phyloP scores from a whole-genome alignment of 2,888 invertebrate genomes.

The Caenorhabditis angaria region DNA sequence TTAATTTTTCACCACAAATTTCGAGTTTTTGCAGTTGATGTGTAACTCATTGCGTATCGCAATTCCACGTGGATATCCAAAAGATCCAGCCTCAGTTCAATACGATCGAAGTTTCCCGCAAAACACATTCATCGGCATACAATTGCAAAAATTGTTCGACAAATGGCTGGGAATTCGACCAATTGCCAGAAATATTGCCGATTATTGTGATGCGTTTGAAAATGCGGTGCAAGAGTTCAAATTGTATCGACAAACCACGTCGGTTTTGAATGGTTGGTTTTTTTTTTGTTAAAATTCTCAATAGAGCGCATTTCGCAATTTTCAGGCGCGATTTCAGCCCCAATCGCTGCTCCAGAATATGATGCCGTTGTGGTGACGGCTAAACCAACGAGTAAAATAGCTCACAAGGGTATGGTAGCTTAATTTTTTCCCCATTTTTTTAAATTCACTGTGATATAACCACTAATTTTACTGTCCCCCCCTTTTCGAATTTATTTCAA shows the following conservation, averaged over 20 bases:
- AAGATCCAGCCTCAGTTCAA: slow-evolving; percentile 38
- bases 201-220: slow-evolving; percentile 27
- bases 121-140: slow-evolving; percentile 11
- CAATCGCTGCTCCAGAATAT: slow-evolving; percentile 14
- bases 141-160: slow-evolving; percentile 24
- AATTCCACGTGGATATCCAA: slow-evolving; percentile 40
- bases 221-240: slow-evolving; percentile 34
- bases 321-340: not conserved
- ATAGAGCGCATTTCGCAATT: not conserved
- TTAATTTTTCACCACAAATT: too few species aligned
- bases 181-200: slow-evolving; percentile 8
- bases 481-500: too few species aligned
- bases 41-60: slow-evolving; percentile 38
- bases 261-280: slow-evolving; percentile 17
- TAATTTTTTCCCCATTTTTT: too few species aligned
- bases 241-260: slow-evolving; percentile 10
- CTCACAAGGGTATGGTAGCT: slow-evolving; percentile 32
- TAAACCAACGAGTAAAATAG: slow-evolving; percentile 10
- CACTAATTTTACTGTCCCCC: too few species aligned
- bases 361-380: slow-evolving; percentile 6
- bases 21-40: slow-evolving; percentile 14
- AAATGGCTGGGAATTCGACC: slow-evolving; percentile 16
- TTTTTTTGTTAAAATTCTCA: slow-evolving; percentile 6
- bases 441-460: too few species aligned
- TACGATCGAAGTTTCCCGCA: slow-evolving; percentile 49